Evolutionary conservation across 2,797 vertebrate genomes (phyloP).

Genomic region (Gallinago solitaria): DNA sequence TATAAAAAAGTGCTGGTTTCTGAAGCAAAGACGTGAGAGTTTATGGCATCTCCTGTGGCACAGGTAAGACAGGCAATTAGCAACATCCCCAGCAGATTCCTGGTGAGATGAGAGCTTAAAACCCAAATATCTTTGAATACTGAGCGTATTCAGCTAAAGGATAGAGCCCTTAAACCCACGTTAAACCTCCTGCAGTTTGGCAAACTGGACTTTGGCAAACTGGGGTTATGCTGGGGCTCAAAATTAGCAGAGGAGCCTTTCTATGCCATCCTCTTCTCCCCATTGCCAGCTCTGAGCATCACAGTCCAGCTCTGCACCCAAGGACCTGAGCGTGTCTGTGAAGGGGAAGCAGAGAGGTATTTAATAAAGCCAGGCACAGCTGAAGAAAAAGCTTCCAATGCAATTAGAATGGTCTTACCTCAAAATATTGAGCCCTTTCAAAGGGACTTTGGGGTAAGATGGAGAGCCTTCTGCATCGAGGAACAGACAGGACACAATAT

Average conservation of each 20-base stretch:
- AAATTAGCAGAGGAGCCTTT: background rate
- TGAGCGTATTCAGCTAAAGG: background rate
- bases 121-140: background rate
- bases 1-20: background rate
- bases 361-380: background rate
- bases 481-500: background rate
- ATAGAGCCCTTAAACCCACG: background rate
- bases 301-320: background rate
- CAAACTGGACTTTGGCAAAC: background rate
- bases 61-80: background rate
- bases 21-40: background rate
- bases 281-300: background rate
- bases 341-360: background rate
- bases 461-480: background rate
- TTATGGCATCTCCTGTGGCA: background rate
- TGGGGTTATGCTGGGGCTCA: background rate
- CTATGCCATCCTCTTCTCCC: background rate
- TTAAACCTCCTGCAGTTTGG: background rate
- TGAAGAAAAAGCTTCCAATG: background rate
- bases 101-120: background rate
- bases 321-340: background rate
- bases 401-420: background rate
- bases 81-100: background rate
- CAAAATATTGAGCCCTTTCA: background rate
- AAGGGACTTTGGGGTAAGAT: background rate